Percentiles rank a stretch among this genome's conserved stretches.
Conservation (phyloP, 1,140 invertebrate species). For the Argopecten irradians region DNA sequence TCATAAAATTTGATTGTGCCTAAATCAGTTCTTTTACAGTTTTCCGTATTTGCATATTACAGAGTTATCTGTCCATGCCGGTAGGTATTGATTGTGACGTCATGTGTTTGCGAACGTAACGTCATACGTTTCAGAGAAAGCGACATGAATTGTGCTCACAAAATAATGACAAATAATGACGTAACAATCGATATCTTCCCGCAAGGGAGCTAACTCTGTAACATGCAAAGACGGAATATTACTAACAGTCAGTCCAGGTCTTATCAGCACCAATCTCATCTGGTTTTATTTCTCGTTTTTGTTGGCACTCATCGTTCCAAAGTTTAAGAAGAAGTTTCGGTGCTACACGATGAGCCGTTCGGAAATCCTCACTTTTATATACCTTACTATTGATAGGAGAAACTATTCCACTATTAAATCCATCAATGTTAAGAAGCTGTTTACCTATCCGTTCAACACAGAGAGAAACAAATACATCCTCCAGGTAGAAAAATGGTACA, state of each 20-base stretch:
- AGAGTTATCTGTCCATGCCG: too few relatives aligned
- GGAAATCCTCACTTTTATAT: background rate
- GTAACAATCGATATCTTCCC: too few relatives aligned
- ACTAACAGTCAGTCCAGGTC: background rate
- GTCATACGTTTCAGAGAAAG: too few relatives aligned
- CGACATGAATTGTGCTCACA: too few relatives aligned
- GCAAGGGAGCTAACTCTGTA: too few relatives aligned
- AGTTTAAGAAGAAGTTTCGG: background rate
- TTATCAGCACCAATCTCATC: background rate
- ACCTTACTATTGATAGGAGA: background rate
- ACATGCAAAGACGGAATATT: too few relatives aligned
- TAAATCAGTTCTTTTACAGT: too few relatives aligned
- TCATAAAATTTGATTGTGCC: too few relatives aligned
- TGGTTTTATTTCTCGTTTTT: background rate
- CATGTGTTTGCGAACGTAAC: too few relatives aligned
- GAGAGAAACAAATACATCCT: constrained; percentile 74
- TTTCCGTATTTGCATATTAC: too few relatives aligned
- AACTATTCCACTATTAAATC: background rate
- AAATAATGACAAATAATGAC: too few relatives aligned
- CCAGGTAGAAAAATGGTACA: constrained; percentile 72
- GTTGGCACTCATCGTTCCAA: background rate
- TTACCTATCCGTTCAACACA: constrained; percentile 51
- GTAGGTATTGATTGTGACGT: too few relatives aligned
- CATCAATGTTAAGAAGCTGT: background rate
- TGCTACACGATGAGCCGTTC: background rate